Percentiles rank a stretch among this genome's conserved stretches.
These are phyloP conservation scores for Phocoena phocoena DNA, from an alignment of 2,113 vertebrate genomes.

Conservation along the genomic window DNA sequence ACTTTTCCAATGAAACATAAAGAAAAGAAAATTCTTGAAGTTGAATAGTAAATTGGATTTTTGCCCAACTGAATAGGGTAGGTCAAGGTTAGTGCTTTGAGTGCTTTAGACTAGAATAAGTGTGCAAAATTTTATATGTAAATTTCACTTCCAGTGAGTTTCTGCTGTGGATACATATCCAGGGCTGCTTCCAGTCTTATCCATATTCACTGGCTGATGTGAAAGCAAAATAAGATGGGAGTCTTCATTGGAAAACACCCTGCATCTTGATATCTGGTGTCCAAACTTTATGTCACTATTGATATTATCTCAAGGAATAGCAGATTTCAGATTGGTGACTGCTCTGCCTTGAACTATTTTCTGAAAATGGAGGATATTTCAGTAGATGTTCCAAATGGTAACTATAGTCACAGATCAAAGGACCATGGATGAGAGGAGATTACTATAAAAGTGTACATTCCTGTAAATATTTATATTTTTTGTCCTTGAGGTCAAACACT, in stretches of 20 bases:
- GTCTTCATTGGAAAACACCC: constrained; percentile 27
- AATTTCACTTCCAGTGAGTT: constrained; percentile 74
- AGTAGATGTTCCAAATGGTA: not conserved
- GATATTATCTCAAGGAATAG: not conserved
- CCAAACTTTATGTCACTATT: not conserved
- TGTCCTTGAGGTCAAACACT: not conserved
- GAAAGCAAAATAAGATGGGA: constrained; percentile 42
- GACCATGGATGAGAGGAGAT: not conserved
- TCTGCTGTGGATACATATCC: constrained; percentile 31
- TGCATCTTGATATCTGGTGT: not conserved
- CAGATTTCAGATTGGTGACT: constrained; percentile 2
- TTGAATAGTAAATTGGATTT: constrained; percentile 71
- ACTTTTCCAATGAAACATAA: constrained; percentile 49
- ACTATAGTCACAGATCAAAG: not conserved
- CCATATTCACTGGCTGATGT: constrained; percentile 66
- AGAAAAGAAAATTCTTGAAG: constrained; percentile 61
- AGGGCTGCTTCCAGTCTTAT: constrained; percentile 61
- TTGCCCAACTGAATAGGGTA: constrained; percentile 50
- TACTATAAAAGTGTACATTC: not conserved
- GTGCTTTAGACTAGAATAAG: constrained; percentile 58
- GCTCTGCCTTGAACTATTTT: not conserved
- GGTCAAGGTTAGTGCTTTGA: constrained; percentile 67
- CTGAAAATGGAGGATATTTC: not conserved
- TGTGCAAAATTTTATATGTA: constrained; percentile 63
- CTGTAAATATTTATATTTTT: not conserved